phyloP scores from a whole-genome alignment of 1,140 invertebrate genomes.

The Drosophila tani region DNA sequence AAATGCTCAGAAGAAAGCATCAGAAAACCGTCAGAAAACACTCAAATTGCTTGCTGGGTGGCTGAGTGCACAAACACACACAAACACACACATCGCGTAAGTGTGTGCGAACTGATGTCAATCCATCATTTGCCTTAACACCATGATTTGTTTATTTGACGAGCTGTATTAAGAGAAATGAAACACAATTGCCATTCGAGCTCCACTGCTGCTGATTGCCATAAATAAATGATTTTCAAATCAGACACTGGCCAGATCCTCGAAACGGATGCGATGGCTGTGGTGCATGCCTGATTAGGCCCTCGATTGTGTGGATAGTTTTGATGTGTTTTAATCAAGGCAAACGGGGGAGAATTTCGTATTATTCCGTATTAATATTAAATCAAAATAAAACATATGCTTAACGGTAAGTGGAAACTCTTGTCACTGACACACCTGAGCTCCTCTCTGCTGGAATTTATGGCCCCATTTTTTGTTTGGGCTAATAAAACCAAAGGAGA shows the following conservation, averaged over 20 bases:
- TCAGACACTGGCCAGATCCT: conserved; percentile 56
- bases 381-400: conserved; percentile 11
- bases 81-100: background rate
- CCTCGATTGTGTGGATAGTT: conserved; percentile 41
- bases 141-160: conserved; percentile 75
- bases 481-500: conserved; percentile 19
- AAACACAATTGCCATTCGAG: conserved; percentile 52
- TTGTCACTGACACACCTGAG: conserved; percentile 58
- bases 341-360: background rate
- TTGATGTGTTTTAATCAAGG: conserved; percentile 18
- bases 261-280: conserved; percentile 26
- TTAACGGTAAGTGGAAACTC: conserved; percentile 17
- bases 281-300: conserved; percentile 35
- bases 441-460: conserved; percentile 35
- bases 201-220: conserved; percentile 44
- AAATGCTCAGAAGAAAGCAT: no score
- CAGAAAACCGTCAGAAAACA: no score
- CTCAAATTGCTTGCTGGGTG: no score
- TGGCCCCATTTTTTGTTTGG: conserved; percentile 12
- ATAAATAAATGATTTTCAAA: conserved; percentile 83
- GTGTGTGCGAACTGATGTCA: conserved; percentile 43
- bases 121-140: conserved; percentile 78
- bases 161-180: conserved; percentile 61
- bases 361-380: conserved; percentile 7
- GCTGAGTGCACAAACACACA: conserved; percentile 45